phyloP scores from a whole-genome alignment of 2,113 vertebrate species.

The Motacilla alba region DNA sequence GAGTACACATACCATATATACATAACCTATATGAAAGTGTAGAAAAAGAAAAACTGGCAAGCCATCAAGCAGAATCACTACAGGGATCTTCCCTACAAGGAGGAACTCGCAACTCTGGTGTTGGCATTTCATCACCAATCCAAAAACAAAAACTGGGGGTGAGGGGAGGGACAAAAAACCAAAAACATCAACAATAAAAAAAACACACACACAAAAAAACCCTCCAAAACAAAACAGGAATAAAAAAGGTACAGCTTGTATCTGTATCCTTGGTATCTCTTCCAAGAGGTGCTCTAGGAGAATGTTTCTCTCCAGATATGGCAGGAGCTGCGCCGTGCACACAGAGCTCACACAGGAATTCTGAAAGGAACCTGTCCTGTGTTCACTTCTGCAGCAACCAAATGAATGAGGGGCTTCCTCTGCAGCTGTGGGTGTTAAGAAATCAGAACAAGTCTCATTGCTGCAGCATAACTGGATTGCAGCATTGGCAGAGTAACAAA shows the following conservation, averaged over 20 bases:
- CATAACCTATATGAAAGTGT: not conserved
- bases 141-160: rapidly evolving
- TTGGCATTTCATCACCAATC: not conserved
- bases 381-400: not conserved
- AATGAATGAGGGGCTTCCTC: not conserved
- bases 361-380: not conserved
- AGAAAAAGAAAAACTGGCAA: not conserved
- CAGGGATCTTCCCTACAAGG: not conserved
- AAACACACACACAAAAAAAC: not conserved
- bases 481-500: not conserved
- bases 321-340: rapidly evolving
- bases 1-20: not conserved
- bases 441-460: not conserved
- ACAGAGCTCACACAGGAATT: not conserved
- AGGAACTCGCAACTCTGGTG: not conserved
- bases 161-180: not conserved
- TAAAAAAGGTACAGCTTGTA: not conserved
- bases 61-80: not conserved
- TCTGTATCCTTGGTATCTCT: not conserved
- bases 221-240: not conserved
- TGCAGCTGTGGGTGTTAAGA: not conserved
- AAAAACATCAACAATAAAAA: not conserved
- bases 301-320: not conserved
- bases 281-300: not conserved
- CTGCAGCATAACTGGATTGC: not conserved